phyloP scores from a whole-genome alignment of 30 jellyfish, hydroid and myxozoan genomes.

The Turritopsis dohrnii region DNA sequence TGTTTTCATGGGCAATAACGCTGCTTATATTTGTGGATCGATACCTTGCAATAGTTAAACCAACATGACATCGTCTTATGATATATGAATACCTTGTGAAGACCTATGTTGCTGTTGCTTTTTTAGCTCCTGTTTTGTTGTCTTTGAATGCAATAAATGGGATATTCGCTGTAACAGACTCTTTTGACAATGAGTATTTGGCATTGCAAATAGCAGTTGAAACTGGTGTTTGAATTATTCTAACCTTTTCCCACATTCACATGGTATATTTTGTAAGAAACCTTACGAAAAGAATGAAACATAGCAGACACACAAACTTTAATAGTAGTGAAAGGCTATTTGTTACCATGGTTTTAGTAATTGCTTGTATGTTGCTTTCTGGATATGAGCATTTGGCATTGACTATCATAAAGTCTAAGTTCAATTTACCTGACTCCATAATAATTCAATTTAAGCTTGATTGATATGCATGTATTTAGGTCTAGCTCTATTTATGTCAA shows the following conservation, averaged over 20 bases:
- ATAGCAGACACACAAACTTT: neutral
- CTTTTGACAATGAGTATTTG: neutral
- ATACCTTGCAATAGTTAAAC: neutral
- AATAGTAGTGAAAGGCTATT: neutral
- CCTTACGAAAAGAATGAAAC: neutral
- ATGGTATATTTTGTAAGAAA: neutral
- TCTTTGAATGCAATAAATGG: neutral
- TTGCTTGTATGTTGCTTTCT: neutral
- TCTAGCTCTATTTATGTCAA: too few relatives aligned
- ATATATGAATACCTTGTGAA: too few relatives aligned
- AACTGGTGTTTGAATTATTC: too few relatives aligned
- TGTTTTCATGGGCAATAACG: neutral
- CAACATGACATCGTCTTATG: neutral
- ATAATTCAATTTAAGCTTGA: neutral
- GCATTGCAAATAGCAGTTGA: neutral
- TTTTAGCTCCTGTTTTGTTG: neutral
- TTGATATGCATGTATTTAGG: neutral
- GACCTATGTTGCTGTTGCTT: neutral
- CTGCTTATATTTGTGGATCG: neutral
- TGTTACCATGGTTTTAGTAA: neutral
- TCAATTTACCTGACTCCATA: too few relatives aligned
- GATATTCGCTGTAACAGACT: neutral
- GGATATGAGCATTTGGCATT: neutral
- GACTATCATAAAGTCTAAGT: neutral
- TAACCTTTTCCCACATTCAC: neutral